Evolutionary conservation across 2,113 vertebrate genomes (phyloP), one percentile per base, ranked within the genome.

Genomic region (Corythornis vintsioides): DNA sequence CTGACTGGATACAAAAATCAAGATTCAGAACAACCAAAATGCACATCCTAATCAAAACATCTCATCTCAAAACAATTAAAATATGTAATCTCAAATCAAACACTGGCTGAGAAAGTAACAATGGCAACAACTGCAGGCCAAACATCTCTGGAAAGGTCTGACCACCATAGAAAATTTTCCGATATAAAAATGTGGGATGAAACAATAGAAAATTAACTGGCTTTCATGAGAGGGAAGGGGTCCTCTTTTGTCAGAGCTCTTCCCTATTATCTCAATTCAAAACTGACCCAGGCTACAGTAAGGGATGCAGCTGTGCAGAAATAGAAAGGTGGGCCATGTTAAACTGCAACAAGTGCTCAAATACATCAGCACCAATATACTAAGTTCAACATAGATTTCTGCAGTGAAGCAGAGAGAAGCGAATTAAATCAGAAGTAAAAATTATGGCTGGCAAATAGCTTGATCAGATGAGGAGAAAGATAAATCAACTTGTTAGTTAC

Each of bases 341-440:
- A 67, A 87, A 66, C 13, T 17, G 14, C 28, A 69, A 47, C 9
- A 65, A 87, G 26, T 47, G 65, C 25, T 87, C 55, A 75, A 59
- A 88, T 48, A 90, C 82, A 88, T 79, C 71, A 73, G 20, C 1
- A 2, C 47, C 10, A 72, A 66, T 17, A 52, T 83, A 20, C 25
- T 35, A 73, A 81, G 28, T 13, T 45, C 40, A 42, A 12, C 0
- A 35, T 29, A 83, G 73, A 80, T 64, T 66, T 92, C 63, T 91
- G 35, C 56, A 61, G 14, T 3, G 1, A 18, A 77, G 48, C 10
- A 81, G 24, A 78, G 55, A 42, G 25, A 7, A 85, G 55, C 64
- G 9, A 73, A 83, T 74, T 81, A 84, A 95, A 87, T 57, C 56
- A 84, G 65, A 94, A 88, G 25, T 28, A 89, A 70, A 93, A 88